Percentiles rank a stretch among this genome's conserved stretches.
Conservation (phyloP, 2,113 vertebrate species). For the Leiothrix lutea region DNA sequence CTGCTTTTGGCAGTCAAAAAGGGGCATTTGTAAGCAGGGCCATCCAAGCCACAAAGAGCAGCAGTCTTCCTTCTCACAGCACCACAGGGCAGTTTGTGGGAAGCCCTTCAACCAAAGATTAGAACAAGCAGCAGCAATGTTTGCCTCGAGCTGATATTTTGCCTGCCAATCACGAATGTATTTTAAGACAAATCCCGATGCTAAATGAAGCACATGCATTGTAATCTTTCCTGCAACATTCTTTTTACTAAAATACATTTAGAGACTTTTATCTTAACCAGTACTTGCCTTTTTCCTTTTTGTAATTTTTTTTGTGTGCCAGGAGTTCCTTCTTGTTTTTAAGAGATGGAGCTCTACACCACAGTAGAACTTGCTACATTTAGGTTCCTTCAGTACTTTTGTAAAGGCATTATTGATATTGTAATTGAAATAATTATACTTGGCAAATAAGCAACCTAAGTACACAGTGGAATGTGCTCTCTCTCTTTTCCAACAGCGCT, state of each 20-base stretch:
- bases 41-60: not conserved
- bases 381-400: not conserved
- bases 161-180: not conserved
- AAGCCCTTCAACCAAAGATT: not conserved
- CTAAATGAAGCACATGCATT: not conserved
- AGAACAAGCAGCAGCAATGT: not conserved
- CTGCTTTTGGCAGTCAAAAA: not conserved
- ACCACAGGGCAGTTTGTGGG: not conserved
- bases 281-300: not conserved
- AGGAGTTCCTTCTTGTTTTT: not conserved
- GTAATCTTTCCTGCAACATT: not conserved
- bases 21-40: not conserved
- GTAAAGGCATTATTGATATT: not conserved
- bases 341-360: not conserved
- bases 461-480: not conserved
- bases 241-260: not conserved
- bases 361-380: not conserved
- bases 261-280: not conserved
- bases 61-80: not conserved
- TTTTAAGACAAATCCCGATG: not conserved
- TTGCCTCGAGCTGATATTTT: not conserved
- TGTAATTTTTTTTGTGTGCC: not conserved
- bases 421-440: not conserved
- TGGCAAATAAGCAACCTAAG: not conserved
- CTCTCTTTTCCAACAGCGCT: not conserved